These are phyloP conservation scores for Pseudopipra pipra DNA, from an alignment of 2,113 vertebrate genomes.

Conservation along the genomic window DNA sequence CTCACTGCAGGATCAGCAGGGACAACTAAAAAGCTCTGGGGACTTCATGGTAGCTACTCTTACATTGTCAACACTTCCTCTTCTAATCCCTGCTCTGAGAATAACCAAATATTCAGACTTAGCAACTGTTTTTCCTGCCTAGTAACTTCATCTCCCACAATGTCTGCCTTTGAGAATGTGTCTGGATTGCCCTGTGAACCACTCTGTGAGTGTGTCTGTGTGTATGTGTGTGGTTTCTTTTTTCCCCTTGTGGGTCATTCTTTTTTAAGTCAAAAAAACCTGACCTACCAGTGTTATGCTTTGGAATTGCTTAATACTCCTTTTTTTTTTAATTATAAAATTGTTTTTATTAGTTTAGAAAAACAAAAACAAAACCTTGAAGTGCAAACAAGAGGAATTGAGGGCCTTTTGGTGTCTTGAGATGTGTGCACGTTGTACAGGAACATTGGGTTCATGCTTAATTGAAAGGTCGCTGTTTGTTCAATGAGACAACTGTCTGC, in stretches of 20 bases:
- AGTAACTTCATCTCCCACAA: conserved; percentile 56
- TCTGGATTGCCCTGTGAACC: conserved; percentile 26
- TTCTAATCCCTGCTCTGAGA: conserved; percentile 66
- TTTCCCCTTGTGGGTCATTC: not conserved
- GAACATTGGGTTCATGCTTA: not conserved
- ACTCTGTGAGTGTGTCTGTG: not conserved
- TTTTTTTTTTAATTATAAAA: not conserved
- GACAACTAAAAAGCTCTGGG: conserved; percentile 56
- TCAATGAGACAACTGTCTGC: not conserved
- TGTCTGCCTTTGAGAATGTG: conserved; percentile 49
- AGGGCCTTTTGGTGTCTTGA: not conserved
- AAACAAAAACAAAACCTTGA: not conserved
- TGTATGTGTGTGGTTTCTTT: not conserved
- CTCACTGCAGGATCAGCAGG: conserved; percentile 15
- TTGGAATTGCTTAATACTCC: not conserved
- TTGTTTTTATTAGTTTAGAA: not conserved
- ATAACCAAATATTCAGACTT: conserved; percentile 71
- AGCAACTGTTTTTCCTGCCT: conserved; percentile 67
- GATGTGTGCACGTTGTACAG: not conserved
- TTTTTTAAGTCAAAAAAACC: not conserved
- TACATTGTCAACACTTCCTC: conserved; percentile 70
- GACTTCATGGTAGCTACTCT: conserved; percentile 65
- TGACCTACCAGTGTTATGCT: not conserved
- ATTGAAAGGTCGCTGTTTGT: not conserved
- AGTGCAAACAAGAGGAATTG: not conserved